Conservation (phyloP, 2,888 invertebrate genomes). For the Dicranocentrus wangi region DNA sequence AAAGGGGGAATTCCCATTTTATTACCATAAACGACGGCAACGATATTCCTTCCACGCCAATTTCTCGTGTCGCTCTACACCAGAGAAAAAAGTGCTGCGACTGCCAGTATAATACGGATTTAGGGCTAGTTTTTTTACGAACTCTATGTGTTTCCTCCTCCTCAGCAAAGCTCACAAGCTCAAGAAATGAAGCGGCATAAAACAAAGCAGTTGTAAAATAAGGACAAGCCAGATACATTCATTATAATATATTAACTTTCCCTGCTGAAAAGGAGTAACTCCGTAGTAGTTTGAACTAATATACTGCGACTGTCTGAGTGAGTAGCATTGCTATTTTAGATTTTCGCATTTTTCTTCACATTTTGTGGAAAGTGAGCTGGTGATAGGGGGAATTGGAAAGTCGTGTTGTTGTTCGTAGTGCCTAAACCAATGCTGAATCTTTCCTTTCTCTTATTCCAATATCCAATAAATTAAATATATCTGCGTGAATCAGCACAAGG, state of each 20-base stretch:
- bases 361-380: not conserved
- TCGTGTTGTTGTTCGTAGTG: conserved; percentile 30
- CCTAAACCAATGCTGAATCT: not conserved
- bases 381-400: conserved; percentile 17
- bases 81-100: too few relatives aligned
- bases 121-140: too few relatives aligned
- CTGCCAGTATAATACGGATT: too few relatives aligned
- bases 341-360: too few relatives aligned
- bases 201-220: conserved; percentile 6
- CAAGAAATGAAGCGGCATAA: not conserved
- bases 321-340: too few relatives aligned
- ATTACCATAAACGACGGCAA: conserved; percentile 33
- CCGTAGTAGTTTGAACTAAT: too few relatives aligned
- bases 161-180: too few relatives aligned
- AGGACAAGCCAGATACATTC: conserved; percentile 6
- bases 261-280: too few relatives aligned
- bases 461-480: conserved; percentile 53
- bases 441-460: conserved; percentile 3
- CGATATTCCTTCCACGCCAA: conserved; percentile 23
- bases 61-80: too few relatives aligned
- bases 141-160: too few relatives aligned
- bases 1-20: conserved; percentile 33
- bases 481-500: conserved; percentile 44
- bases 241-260: conserved; percentile 5
- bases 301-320: too few relatives aligned